phyloP scores from a whole-genome alignment of 2,113 vertebrate genomes.

The Butastur rufipennis region DNA sequence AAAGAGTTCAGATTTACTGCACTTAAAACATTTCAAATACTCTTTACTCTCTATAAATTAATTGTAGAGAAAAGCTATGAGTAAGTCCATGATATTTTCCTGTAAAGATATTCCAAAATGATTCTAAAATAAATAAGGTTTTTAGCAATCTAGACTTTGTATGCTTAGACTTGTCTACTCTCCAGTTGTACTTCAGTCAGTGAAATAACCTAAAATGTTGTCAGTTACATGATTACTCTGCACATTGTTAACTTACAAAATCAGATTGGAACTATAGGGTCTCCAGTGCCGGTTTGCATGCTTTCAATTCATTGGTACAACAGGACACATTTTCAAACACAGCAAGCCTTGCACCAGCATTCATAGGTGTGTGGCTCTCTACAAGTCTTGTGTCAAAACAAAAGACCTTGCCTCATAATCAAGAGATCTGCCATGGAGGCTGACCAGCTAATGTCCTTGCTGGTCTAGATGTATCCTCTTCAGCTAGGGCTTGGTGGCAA shows the following conservation, averaged over 20 bases:
- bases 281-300: neutral
- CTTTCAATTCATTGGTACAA: neutral
- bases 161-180: neutral
- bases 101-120: neutral
- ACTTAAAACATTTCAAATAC: neutral
- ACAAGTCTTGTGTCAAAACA: neutral
- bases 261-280: neutral
- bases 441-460: neutral
- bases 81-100: neutral
- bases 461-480: neutral
- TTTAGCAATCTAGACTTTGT: neutral
- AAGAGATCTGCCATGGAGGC: neutral
- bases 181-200: neutral
- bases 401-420: neutral
- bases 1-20: neutral
- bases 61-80: neutral
- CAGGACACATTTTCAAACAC: rapidly evolving
- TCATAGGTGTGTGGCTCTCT: neutral
- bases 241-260: neutral
- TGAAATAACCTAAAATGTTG: neutral
- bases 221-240: neutral
- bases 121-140: neutral
- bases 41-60: neutral
- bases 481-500: neutral
- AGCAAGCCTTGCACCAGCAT: neutral